phyloP scores from a whole-genome alignment of 1,140 invertebrate genomes.

The Medauroidea extradentata region DNA sequence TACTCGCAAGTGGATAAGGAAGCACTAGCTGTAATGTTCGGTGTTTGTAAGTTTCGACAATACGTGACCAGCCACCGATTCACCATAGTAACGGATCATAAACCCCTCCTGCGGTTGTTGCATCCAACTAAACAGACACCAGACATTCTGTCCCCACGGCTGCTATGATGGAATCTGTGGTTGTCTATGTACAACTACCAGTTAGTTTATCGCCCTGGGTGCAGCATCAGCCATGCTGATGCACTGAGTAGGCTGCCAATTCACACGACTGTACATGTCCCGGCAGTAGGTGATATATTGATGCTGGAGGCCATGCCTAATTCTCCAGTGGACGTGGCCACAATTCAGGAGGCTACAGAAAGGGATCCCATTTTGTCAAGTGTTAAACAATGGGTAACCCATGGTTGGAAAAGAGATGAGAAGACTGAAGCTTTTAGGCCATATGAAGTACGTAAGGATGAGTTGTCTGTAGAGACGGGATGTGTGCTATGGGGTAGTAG shows the following conservation, averaged over 20 bases:
- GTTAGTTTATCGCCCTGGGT: background rate
- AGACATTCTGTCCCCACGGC: conserved; percentile 28
- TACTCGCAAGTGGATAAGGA: conserved; percentile 49
- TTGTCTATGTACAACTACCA: conserved; percentile 2
- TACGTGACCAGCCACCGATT: conserved; percentile 41
- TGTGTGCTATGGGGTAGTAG: conserved; percentile 17
- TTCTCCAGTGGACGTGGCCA: conserved; percentile 6
- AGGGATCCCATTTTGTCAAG: conserved; percentile 1
- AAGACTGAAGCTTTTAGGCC: background rate
- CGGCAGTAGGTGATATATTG: conserved; percentile 3
- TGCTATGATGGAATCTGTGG: background rate
- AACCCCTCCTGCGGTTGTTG: conserved; percentile 44
- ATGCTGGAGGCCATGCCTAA: conserved; percentile 8
- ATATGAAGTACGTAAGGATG: background rate
- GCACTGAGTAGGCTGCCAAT: background rate
- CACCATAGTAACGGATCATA: conserved; percentile 43
- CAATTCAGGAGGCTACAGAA: conserved; percentile 6
- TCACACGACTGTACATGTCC: background rate
- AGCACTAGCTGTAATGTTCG: conserved; percentile 29
- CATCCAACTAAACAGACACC: conserved; percentile 30
- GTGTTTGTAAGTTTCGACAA: conserved; percentile 27
- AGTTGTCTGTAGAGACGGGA: conserved; percentile 3
- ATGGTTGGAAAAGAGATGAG: conserved; percentile 10
- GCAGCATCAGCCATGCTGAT: background rate
- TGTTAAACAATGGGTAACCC: conserved; percentile 1